phyloP scores from a whole-genome alignment of 1,140 invertebrate species.

The Drosophila sturtevanti region DNA sequence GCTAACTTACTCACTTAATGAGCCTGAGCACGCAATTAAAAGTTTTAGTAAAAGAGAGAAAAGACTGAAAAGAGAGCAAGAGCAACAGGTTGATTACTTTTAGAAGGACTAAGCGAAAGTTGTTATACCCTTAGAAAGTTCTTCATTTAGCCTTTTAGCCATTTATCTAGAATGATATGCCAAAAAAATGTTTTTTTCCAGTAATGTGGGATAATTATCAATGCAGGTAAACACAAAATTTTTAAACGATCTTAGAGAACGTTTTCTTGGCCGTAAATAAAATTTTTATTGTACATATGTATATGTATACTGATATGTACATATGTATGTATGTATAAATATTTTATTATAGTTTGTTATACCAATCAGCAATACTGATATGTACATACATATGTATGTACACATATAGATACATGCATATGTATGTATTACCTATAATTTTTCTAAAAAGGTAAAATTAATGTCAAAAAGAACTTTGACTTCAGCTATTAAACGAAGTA shows the following conservation, averaged over 20 bases:
- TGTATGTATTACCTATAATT: neutral
- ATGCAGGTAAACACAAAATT: too few species aligned
- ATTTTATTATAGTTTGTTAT: neutral
- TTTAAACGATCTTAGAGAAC: too few species aligned
- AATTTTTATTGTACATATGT: too few species aligned
- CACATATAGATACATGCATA: too few species aligned
- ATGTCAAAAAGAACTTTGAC: slow-evolving; percentile 8
- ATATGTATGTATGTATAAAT: neutral
- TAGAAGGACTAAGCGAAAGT: neutral
- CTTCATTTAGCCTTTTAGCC: too few species aligned
- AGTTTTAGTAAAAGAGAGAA: neutral
- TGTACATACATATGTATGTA: too few species aligned
- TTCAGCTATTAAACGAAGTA: slow-evolving; percentile 3
- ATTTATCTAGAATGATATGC: too few species aligned
- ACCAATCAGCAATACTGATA: neutral
- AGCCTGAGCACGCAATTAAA: slow-evolving; percentile 15
- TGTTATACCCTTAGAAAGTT: neutral
- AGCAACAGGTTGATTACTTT: slow-evolving; percentile 26
- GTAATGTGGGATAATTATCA: too few species aligned
- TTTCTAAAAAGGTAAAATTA: neutral
- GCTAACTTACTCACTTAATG: slow-evolving; percentile 24
- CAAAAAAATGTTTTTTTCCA: too few species aligned
- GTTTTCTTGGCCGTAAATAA: too few species aligned
- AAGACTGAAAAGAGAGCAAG: neutral
- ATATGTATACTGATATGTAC: too few species aligned